Evolutionary conservation across 2,888 invertebrate genomes (phyloP).

Genomic region (Agrilus mali): DNA sequence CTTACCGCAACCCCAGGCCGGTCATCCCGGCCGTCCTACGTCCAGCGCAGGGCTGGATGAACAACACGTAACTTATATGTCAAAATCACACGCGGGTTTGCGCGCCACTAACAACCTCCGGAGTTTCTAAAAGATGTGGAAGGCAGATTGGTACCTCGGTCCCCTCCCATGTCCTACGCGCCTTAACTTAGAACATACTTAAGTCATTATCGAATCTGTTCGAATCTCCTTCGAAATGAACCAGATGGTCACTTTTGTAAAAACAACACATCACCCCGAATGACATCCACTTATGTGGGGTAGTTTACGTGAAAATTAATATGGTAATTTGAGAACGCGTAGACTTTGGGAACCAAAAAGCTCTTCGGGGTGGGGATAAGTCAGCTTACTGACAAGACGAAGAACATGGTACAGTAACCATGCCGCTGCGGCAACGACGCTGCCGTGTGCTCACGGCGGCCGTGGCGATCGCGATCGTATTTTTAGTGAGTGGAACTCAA

Average conservation of each 20-base stretch:
- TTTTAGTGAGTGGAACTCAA: conserved; percentile 15
- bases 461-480: conserved; percentile 17
- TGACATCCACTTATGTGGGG: background rate
- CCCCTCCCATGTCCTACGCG: conserved; percentile 24
- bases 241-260: background rate
- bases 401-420: conserved; percentile 33
- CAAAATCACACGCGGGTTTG: conserved; percentile 31
- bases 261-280: background rate
- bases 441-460: conserved; percentile 27
- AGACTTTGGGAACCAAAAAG: conserved; percentile 10
- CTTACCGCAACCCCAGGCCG: conserved; percentile 31
- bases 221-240: background rate
- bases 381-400: conserved; percentile 12
- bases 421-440: conserved; percentile 34
- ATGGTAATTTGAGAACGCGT: conserved; percentile 8
- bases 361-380: conserved; percentile 13
- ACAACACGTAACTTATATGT: conserved; percentile 27
- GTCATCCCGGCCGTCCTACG: conserved; percentile 29
- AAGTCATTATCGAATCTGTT: conserved; percentile 13
- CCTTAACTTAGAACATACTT: conserved; percentile 20
- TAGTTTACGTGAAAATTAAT: background rate
- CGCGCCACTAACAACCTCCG: conserved; percentile 34
- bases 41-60: conserved; percentile 26
- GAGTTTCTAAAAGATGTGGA: conserved; percentile 26
- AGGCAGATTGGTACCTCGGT: conserved; percentile 25